Evolutionary conservation across 2,888 invertebrate genomes (phyloP).

Genomic region (Blastobasis lacticolella): DNA sequence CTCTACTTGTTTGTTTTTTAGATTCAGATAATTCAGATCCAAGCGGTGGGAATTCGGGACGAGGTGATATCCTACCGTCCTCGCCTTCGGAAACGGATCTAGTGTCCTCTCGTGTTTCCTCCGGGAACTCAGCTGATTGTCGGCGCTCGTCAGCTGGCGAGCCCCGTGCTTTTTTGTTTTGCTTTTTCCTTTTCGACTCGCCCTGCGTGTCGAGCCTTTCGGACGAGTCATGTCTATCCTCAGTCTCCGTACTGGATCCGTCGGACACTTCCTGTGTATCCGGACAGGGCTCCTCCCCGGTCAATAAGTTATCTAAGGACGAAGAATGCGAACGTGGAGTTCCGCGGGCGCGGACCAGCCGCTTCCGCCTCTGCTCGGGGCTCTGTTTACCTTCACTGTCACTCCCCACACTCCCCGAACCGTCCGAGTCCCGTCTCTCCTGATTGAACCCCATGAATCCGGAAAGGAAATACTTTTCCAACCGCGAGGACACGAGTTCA

Average conservation of each 20-base stretch:
- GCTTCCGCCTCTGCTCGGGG: conserved; percentile 88
- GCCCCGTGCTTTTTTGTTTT: conserved; percentile 78
- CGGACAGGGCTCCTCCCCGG: conserved; percentile 74
- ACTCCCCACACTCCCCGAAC: conserved; percentile 90
- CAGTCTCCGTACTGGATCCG: conserved; percentile 84
- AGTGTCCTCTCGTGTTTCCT: conserved; percentile 74
- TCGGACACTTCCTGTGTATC: conserved; percentile 78
- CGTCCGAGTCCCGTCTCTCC: conserved; percentile 85
- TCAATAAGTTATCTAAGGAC: conserved; percentile 84
- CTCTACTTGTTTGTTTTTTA: conserved; percentile 87
- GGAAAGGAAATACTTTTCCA: conserved; percentile 92
- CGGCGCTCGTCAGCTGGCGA: conserved; percentile 77
- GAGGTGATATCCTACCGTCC: conserved; percentile 79
- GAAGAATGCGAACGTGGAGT: conserved; percentile 88
- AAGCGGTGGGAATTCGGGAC: conserved; percentile 76
- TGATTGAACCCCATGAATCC: conserved; percentile 89
- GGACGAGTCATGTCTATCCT: conserved; percentile 78
- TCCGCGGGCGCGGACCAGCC: conserved; percentile 86
- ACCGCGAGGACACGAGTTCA: conserved; percentile 85
- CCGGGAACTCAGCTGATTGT: conserved; percentile 77
- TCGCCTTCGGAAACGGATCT: conserved; percentile 78
- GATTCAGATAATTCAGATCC: conserved; percentile 76
- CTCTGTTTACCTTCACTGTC: conserved; percentile 92
- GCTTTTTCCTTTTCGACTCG: conserved; percentile 89
- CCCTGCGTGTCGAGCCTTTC: conserved; percentile 84